A percentile compares a stretch with the other conserved stretches of the same genome.
These are phyloP conservation scores for Formica exsecta DNA, from an alignment of 1,140 invertebrate species.

Conservation along the genomic window DNA sequence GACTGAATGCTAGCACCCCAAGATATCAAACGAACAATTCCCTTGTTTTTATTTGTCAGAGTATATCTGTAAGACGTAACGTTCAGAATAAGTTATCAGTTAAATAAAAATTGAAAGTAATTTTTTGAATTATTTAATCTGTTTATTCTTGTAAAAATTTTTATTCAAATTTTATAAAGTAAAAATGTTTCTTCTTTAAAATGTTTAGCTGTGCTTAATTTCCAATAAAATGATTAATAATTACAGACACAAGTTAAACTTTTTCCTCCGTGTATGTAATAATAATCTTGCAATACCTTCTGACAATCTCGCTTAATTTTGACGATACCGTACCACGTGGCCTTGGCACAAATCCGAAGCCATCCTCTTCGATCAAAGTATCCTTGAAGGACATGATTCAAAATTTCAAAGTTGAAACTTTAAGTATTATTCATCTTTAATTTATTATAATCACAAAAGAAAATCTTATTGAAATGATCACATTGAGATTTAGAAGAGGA, in stretches of 20 bases:
- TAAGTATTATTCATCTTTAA: neutral
- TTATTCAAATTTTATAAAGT: neutral
- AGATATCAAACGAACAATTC: constrained; percentile 87
- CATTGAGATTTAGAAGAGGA: neutral
- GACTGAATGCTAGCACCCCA: constrained; percentile 89
- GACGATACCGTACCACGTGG: neutral
- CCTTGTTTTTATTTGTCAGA: constrained; percentile 84
- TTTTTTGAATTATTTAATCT: neutral
- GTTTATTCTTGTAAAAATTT: neutral
- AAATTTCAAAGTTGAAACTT: constrained; percentile 2
- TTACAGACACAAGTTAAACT: no score
- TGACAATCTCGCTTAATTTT: constrained; percentile 68
- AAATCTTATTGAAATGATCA: neutral
- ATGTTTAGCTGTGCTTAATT: neutral
- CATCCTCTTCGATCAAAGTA: constrained; percentile 72
- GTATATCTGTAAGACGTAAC: constrained; percentile 79
- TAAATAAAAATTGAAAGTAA: neutral
- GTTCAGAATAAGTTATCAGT: constrained; percentile 18
- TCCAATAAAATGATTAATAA: neutral
- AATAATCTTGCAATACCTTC: constrained; percentile 67
- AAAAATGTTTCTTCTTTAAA: neutral
- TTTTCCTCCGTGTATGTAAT: neutral
- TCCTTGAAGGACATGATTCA: constrained; percentile 50
- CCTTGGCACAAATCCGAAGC: constrained; percentile 75
- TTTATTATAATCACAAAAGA: neutral